Conservation (phyloP, 2,113 vertebrate species). For the Crotalus viridis region DNA sequence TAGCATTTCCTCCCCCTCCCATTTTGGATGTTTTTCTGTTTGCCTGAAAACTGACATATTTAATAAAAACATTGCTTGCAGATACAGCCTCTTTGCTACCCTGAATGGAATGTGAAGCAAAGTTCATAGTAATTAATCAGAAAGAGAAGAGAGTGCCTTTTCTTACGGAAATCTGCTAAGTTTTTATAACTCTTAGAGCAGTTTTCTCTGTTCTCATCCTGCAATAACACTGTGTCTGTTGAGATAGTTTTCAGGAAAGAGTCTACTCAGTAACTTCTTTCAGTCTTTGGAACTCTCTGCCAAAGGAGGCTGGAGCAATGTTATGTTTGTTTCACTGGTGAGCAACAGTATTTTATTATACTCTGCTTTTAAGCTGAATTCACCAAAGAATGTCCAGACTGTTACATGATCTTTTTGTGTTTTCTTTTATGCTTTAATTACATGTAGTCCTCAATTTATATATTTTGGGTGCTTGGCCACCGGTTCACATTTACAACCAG, state of each 20-base stretch:
- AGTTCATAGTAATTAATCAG: neutral
- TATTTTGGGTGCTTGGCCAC: neutral
- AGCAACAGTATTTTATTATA: neutral
- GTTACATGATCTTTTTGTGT: neutral
- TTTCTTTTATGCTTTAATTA: neutral
- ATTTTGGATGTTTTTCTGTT: neutral
- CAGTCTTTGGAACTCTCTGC: neutral
- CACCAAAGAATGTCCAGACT: neutral
- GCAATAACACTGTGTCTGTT: neutral
- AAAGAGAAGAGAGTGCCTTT: neutral
- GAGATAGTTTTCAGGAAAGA: no score
- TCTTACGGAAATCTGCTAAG: neutral
- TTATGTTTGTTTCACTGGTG: neutral
- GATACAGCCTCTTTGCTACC: neutral
- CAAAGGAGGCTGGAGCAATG: neutral
- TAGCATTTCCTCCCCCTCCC: neutral
- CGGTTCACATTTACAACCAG: neutral
- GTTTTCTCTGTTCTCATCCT: neutral
- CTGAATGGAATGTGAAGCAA: neutral
- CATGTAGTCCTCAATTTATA: neutral
- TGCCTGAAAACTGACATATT: neutral
- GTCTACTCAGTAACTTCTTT: neutral
- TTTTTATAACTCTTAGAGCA: neutral
- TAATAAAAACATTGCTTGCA: neutral
- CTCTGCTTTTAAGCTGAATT: neutral